A percentile compares a stretch with the other conserved stretches of the same genome.
Evolutionary conservation across 1,140 invertebrate species (phyloP).

Genomic region (Pentalonia nigronervosa): DNA sequence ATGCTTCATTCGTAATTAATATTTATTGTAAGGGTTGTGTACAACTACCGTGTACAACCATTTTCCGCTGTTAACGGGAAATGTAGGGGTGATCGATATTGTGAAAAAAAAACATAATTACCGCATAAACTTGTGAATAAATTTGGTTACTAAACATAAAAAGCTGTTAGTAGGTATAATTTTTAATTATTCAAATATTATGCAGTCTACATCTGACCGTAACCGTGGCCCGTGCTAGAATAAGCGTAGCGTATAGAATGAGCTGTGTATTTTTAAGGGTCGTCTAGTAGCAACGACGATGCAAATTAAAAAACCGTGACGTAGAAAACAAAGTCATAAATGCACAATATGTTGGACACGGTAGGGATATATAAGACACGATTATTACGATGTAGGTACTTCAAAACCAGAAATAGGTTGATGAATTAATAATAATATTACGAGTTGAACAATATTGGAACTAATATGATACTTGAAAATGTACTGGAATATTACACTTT

Average conservation of each 20-base stretch:
- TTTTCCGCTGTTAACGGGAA: neutral
- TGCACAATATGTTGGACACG: neutral
- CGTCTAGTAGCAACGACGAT: neutral
- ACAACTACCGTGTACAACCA: neutral
- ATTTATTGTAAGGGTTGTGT: neutral
- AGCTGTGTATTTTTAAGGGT: neutral
- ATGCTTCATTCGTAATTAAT: neutral
- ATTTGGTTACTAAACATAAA: constrained; percentile 8
- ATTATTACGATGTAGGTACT: neutral
- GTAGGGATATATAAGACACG: neutral
- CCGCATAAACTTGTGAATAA: neutral
- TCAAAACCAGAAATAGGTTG: too few species aligned
- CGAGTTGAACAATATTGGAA: too few species aligned
- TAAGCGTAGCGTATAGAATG: neutral
- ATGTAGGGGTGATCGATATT: neutral
- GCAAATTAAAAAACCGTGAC: neutral
- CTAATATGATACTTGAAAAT: too few species aligned
- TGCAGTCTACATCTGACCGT: neutral
- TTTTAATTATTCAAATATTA: constrained; percentile 4
- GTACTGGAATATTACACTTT: too few species aligned
- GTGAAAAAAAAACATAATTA: neutral
- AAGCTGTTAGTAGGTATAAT: neutral
- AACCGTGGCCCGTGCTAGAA: neutral
- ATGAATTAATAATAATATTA: too few species aligned
- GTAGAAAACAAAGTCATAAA: neutral